A percentile compares a stretch with the other conserved stretches of the same genome.
These are phyloP conservation scores for Crotalus tigris DNA, from an alignment of 2,113 vertebrate genomes.

Conservation along the genomic window DNA sequence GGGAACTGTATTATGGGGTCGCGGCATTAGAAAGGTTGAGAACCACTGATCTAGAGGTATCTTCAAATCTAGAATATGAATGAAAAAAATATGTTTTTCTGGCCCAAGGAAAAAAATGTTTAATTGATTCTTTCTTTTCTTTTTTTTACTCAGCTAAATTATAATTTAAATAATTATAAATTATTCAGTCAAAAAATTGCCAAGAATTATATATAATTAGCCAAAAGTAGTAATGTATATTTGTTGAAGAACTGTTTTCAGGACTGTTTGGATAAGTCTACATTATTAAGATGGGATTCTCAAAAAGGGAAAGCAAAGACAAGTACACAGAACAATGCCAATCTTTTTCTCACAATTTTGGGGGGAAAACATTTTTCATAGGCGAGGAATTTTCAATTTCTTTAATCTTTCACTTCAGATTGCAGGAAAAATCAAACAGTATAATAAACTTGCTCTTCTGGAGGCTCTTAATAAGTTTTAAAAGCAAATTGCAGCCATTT, in stretches of 20 bases:
- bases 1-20: no score
- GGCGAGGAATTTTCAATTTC: neutral
- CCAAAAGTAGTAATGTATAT: conserved; percentile 2
- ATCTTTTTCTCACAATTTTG: conserved; percentile 9
- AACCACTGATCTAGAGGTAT: neutral
- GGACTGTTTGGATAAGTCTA: neutral
- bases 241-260: conserved; percentile 8
- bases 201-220: neutral
- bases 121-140: neutral
- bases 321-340: neutral
- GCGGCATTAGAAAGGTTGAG: no score
- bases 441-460: neutral
- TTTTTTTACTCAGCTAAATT: neutral
- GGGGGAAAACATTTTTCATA: neutral
- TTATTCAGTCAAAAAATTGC: neutral
- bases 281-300: neutral
- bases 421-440: neutral
- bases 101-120: neutral
- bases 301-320: conserved; percentile 2
- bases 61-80: neutral
- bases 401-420: neutral
- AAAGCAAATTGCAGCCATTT: neutral
- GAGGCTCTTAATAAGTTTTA: neutral
- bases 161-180: neutral
- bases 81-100: neutral